Evolutionary conservation across 92 coral and sea anemone genomes (phyloP).

Genomic region (Isaurus tuberculatus): DNA sequence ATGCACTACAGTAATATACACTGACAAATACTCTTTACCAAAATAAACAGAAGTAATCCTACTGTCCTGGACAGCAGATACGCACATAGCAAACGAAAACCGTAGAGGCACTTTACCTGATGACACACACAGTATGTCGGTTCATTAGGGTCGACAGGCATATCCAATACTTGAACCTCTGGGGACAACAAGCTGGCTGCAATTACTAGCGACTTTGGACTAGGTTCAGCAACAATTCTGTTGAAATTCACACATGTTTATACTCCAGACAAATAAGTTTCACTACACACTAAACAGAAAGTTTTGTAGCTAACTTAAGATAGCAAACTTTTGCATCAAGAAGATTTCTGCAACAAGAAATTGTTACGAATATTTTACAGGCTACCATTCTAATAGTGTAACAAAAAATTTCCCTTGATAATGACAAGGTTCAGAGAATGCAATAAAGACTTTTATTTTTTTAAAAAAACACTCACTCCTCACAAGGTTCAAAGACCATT

Average conservation of each 20-base stretch:
- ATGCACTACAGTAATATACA: too few relatives aligned
- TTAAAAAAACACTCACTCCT: too few relatives aligned
- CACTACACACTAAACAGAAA: background rate
- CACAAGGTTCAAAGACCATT: too few relatives aligned
- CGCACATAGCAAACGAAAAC: background rate
- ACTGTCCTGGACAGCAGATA: background rate
- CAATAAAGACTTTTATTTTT: too few relatives aligned
- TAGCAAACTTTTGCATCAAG: too few relatives aligned
- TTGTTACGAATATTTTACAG: too few relatives aligned
- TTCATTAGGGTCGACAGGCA: slow-evolving; percentile 99
- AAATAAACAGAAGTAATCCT: too few relatives aligned
- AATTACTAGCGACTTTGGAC: slow-evolving; percentile 89
- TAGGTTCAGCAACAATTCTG: slow-evolving; percentile 61
- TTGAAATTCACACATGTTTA: background rate
- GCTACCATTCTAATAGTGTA: too few relatives aligned
- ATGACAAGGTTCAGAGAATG: too few relatives aligned
- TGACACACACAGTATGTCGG: slow-evolving; percentile 99
- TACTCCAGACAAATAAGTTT: background rate
- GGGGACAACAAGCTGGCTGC: slow-evolving; percentile 92
- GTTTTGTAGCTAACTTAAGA: background rate
- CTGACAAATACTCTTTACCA: too few relatives aligned
- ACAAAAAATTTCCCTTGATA: too few relatives aligned
- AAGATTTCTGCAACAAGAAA: too few relatives aligned
- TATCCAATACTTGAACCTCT: slow-evolving; percentile 96
- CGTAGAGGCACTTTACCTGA: slow-evolving; percentile 65